Evolutionary conservation across 1,140 invertebrate genomes (phyloP), one percentile per base, ranked within the genome.

Genomic region (Drosophila baimaii): DNA sequence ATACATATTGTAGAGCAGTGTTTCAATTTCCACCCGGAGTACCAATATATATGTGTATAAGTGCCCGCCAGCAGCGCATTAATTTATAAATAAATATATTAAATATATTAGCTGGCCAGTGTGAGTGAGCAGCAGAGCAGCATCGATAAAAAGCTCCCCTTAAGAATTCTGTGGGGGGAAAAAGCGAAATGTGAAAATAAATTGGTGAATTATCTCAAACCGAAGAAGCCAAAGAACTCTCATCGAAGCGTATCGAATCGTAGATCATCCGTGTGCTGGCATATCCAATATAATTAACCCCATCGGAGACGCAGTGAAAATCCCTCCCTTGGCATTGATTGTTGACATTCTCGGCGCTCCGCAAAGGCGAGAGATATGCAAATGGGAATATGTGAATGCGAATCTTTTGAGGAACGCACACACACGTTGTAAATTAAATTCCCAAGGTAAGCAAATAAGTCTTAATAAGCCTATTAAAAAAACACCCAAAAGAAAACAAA

Each of bases 41-140:
- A 33, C 29, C 29, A 15, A 33, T 52, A 52, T n/a, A 37, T n/a
- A 37, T 37, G 13, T 35, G 6, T 37, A 13, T 46, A 41, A 51
- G 46, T 61, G 44, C 17, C 37, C 61, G 70, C 59, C 65, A 68
- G 63, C 61, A 64, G 46, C 59, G 55, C 71, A 77, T 83, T 72
- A 73, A 86, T 88, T 89, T 88, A 88, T 66, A 89, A 89, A 86
- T 86, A 86, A 86, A 88, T 88, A 51, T 79, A 88, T 65, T 72
- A 76, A 85, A 81, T 88, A 88, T 80, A 79, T 65, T 72, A 43
- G 35, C 35, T 55, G 23, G 44, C 29, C n/a, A 41, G 54, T 72
- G 73, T 54, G 62, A 56, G 73, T 76, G 49, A 68, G 55, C 55
- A 37, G 43, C 27, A 56, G 33, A 19, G 44, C 31, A 72, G 29